Evolutionary conservation across 2,113 vertebrate species (phyloP).

Genomic region (Promerops cafer): DNA sequence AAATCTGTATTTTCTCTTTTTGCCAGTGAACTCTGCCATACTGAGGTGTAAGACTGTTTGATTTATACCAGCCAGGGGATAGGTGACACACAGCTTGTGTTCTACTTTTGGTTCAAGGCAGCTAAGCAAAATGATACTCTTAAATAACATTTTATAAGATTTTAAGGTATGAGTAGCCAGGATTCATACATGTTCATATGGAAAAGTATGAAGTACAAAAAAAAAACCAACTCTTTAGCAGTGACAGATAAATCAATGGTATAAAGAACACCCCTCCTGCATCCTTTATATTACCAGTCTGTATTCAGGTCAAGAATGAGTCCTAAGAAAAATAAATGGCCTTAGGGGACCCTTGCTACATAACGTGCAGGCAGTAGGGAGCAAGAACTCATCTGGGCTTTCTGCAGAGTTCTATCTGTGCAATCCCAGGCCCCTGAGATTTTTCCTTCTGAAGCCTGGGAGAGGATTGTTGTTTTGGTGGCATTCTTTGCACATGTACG

Average conservation of each 20-base stretch:
- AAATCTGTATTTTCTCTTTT: neutral
- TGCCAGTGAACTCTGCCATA: neutral
- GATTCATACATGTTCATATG: neutral
- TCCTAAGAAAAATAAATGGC: neutral
- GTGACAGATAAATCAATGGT: neutral
- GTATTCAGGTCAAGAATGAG: neutral
- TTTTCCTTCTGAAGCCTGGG: neutral
- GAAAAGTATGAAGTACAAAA: neutral
- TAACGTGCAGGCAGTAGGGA: neutral
- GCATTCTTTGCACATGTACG: rapidly evolving
- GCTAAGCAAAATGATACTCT: neutral
- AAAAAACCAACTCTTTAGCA: neutral
- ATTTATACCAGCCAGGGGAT: neutral
- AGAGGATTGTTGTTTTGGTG: neutral
- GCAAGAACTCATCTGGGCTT: neutral
- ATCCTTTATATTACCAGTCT: neutral
- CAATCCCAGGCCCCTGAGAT: neutral
- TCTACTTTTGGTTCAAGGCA: neutral
- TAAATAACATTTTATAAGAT: neutral
- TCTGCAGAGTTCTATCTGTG: neutral
- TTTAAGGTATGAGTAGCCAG: neutral
- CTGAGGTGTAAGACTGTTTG: neutral
- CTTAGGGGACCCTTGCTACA: neutral
- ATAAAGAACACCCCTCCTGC: neutral
- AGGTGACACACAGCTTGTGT: neutral